A percentile compares a stretch with the other conserved stretches of the same genome.
phyloP scores from a whole-genome alignment of 2,888 invertebrate species.

The Standfussiana lucernea region DNA sequence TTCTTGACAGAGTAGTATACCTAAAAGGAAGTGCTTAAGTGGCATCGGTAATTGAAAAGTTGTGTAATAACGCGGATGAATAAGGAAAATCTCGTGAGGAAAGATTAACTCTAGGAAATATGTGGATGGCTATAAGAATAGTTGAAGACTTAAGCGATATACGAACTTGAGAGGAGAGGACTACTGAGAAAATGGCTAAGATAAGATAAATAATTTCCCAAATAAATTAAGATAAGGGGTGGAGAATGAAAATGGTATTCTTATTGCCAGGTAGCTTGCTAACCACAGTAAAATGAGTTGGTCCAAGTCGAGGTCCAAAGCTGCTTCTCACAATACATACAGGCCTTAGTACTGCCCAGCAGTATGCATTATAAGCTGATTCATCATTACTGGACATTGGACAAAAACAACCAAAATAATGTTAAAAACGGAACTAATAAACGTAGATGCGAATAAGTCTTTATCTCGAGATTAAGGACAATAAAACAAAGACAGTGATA shows the following conservation, averaged over 20 bases:
- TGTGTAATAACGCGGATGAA: background rate
- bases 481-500: background rate
- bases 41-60: background rate
- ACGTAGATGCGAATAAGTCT: background rate
- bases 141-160: background rate
- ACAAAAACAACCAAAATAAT: background rate
- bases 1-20: no score
- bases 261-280: background rate
- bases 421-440: background rate
- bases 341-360: background rate
- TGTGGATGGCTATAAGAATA: background rate
- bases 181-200: background rate
- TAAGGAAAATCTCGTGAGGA: background rate
- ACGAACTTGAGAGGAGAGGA: background rate
- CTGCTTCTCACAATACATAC: background rate
- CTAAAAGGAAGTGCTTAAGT: background rate
- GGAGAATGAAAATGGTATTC: background rate
- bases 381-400: background rate
- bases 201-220: no score
- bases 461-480: constrained; percentile 6
- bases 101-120: background rate
- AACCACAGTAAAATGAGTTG: background rate
- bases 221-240: background rate
- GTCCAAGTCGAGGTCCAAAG: background rate
- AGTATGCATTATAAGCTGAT: background rate